phyloP scores from a whole-genome alignment of 2,113 vertebrate genomes.

The Xenus cinereus region DNA sequence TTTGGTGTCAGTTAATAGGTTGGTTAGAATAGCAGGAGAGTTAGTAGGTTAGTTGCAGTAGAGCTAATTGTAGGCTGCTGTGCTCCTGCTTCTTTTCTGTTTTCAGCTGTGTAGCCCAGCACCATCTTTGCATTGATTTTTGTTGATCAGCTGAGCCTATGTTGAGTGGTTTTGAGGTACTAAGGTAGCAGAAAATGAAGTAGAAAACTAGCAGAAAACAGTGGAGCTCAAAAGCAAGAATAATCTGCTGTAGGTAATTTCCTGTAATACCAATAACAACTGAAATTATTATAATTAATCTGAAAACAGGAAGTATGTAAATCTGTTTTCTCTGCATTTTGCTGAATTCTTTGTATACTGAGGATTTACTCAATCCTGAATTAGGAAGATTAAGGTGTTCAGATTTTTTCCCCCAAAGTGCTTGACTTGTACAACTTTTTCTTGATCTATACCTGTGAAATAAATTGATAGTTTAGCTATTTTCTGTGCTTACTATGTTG shows the following conservation, averaged over 20 bases:
- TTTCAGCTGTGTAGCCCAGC: background rate
- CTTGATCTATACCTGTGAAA: background rate
- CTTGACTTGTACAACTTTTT: background rate
- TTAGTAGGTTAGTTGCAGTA: background rate
- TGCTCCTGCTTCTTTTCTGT: background rate
- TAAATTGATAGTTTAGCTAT: background rate
- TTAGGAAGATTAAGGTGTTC: background rate
- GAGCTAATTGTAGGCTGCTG: background rate
- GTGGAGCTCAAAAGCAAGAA: background rate
- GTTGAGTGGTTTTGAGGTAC: background rate
- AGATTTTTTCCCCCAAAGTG: fast-evolving
- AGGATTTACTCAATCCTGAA: background rate
- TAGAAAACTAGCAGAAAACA: background rate
- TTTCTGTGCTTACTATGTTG: background rate
- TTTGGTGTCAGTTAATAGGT: background rate
- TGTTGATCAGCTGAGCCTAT: background rate
- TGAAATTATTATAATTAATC: background rate
- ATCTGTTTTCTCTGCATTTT: background rate
- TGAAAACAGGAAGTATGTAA: background rate
- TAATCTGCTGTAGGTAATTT: background rate
- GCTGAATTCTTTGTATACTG: background rate
- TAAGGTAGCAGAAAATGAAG: background rate
- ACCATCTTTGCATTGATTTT: background rate
- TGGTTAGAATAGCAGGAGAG: background rate
- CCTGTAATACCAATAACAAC: background rate